Conservation (phyloP, 2,113 vertebrate genomes). For the Pongo pygmaeus region DNA sequence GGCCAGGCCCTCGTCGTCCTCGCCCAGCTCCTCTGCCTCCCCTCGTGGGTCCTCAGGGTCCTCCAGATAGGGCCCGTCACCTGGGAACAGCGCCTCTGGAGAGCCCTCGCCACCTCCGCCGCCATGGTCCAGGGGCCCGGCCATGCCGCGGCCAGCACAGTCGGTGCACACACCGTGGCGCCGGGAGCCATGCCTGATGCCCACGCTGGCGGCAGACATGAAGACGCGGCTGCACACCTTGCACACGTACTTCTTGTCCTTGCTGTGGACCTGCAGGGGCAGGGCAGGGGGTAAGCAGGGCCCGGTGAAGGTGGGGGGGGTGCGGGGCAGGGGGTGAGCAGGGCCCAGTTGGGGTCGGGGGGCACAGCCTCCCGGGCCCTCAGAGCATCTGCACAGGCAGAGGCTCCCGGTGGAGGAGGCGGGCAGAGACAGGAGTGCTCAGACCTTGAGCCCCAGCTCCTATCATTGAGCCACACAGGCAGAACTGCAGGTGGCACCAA, state of each 20-base stretch:
- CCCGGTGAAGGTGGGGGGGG: rapidly evolving
- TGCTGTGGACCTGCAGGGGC: conserved; percentile 94
- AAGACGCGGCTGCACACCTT: conserved; percentile 98
- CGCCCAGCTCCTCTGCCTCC: conserved; percentile 89
- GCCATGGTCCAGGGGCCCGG: conserved; percentile 88
- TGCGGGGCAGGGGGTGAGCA: rapidly evolving
- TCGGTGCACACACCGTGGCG: conserved; percentile 95
- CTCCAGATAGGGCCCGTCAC: conserved; percentile 92
- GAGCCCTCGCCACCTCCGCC: conserved; percentile 88
- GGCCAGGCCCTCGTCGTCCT: conserved; percentile 90
- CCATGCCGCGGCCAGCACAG: conserved; percentile 91
- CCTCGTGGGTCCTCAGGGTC: conserved; percentile 86
- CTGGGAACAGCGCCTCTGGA: conserved; percentile 91
- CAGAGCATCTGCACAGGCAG: too few relatives aligned
- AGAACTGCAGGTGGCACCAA: background rate
- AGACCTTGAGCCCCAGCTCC: background rate
- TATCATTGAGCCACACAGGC: too few relatives aligned
- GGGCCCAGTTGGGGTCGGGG: rapidly evolving
- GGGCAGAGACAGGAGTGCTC: too few relatives aligned
- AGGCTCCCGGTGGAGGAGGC: too few relatives aligned
- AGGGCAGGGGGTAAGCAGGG: too few relatives aligned
- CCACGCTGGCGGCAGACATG: conserved; percentile 98
- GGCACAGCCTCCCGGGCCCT: too few relatives aligned
- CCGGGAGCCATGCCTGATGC: conserved; percentile 97
- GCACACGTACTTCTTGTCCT: conserved; percentile 99